Evolutionary conservation across 2,797 vertebrate genomes (phyloP).

Genomic region (Sebastes reedi): DNA sequence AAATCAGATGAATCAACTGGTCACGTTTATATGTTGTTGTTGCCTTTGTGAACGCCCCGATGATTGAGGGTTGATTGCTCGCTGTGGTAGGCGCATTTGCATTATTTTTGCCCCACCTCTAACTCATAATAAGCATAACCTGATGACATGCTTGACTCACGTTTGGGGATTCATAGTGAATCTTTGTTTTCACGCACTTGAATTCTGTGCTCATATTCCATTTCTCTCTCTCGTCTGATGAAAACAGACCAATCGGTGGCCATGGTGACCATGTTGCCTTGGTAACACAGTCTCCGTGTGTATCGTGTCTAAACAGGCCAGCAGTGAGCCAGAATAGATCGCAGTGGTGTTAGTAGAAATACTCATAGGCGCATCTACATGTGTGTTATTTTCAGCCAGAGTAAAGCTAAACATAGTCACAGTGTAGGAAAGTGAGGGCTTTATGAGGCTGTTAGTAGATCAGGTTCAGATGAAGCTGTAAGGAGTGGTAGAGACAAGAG

Average conservation of each 20-base stretch:
- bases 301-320: conserved; percentile 4
- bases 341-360: neutral
- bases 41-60: too few species aligned
- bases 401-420: conserved; percentile 6
- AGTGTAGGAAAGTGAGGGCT: neutral
- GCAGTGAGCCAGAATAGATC: conserved; percentile 3
- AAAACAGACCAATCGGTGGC: neutral
- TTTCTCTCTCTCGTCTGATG: conserved; percentile 4
- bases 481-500: neutral
- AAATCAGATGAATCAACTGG: too few species aligned
- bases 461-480: neutral
- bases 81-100: too few species aligned
- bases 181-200: neutral
- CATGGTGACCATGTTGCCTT: conserved; percentile 33
- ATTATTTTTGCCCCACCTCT: too few species aligned
- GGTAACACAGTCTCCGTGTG: conserved; percentile 21
- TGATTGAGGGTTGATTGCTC: too few species aligned
- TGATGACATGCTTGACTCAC: neutral
- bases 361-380: neutral
- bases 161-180: neutral
- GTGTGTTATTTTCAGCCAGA: conserved; percentile 3
- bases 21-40: too few species aligned
- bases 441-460: neutral
- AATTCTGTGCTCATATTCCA: neutral
- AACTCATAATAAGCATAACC: too few species aligned